Percentiles rank a stretch among this genome's conserved stretches.
phyloP scores from a whole-genome alignment of 2,888 invertebrate species.

The Epinotia nisella region DNA sequence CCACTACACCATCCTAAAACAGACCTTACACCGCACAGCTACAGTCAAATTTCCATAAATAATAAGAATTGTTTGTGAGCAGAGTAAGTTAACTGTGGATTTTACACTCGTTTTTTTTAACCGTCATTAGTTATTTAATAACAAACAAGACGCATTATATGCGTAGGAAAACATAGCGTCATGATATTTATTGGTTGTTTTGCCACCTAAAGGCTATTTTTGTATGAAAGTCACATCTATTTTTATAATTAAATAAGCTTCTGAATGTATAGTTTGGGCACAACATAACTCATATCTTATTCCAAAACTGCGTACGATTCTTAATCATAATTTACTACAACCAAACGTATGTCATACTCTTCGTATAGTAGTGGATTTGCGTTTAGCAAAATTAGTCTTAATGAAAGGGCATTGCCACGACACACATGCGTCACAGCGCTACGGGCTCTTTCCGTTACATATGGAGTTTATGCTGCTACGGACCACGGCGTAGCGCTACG shows the following conservation, averaged over 20 bases:
- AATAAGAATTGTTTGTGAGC: neutral
- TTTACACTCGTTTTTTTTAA: conserved; percentile 39
- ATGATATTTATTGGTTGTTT: conserved; percentile 29
- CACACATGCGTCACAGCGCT: too few relatives aligned
- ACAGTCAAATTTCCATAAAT: neutral
- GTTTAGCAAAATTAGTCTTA: too few relatives aligned
- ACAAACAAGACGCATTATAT: conserved; percentile 29
- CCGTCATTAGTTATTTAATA: conserved; percentile 26
- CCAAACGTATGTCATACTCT: too few relatives aligned
- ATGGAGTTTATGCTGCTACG: too few relatives aligned
- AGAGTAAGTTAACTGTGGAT: neutral
- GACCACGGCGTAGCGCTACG: too few relatives aligned
- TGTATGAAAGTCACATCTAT: conserved; percentile 19
- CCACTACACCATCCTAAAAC: neutral
- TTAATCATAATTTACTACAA: too few relatives aligned
- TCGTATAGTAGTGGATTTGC: too few relatives aligned
- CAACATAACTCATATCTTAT: neutral
- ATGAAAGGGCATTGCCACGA: too few relatives aligned
- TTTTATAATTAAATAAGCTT: neutral
- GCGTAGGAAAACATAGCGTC: conserved; percentile 26
- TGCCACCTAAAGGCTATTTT: conserved; percentile 15
- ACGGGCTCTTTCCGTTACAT: too few relatives aligned
- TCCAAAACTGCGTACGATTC: too few relatives aligned
- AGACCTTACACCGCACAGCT: neutral
- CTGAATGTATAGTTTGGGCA: neutral